These are phyloP conservation scores for Biston stratarius DNA, from an alignment of 2,888 invertebrate genomes.

Conservation along the genomic window DNA sequence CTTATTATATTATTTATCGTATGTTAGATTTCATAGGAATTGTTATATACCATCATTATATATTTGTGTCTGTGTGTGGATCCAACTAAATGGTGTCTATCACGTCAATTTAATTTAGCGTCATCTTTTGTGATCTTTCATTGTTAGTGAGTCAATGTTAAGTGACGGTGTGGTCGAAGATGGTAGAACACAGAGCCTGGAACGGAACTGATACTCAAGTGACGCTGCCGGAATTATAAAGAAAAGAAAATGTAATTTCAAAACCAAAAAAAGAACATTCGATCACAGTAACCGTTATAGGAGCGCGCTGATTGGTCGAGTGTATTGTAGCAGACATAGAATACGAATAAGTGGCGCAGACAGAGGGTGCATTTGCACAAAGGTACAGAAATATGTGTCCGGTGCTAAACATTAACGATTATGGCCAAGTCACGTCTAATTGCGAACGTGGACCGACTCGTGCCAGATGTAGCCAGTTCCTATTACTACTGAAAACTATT, in stretches of 20 bases:
- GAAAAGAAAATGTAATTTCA: constrained; percentile 34
- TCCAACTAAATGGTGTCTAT: too few species aligned
- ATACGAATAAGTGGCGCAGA: constrained; percentile 51
- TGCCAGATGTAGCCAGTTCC: constrained; percentile 48
- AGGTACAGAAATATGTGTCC: constrained; percentile 84
- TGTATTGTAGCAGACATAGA: constrained; percentile 39
- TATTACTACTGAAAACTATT: neutral
- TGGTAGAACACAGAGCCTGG: too few species aligned
- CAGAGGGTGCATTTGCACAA: constrained; percentile 80
- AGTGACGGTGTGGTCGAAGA: too few species aligned
- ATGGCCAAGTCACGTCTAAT: constrained; percentile 85
- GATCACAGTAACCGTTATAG: constrained; percentile 49
- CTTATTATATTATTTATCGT: too few species aligned
- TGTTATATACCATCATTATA: too few species aligned
- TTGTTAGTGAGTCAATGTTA: too few species aligned
- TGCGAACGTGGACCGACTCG: constrained; percentile 68
- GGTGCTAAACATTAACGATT: constrained; percentile 85
- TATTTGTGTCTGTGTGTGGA: too few species aligned
- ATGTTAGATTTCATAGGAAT: too few species aligned
- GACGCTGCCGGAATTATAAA: constrained; percentile 3
- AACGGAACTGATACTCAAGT: too few species aligned
- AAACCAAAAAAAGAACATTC: constrained; percentile 46
- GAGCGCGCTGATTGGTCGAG: constrained; percentile 57
- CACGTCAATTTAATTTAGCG: too few species aligned
- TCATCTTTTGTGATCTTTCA: too few species aligned